Evolutionary conservation across 2,888 invertebrate genomes (phyloP), one percentile per base, ranked within the genome.

Genomic region (Drosophila conformis): DNA sequence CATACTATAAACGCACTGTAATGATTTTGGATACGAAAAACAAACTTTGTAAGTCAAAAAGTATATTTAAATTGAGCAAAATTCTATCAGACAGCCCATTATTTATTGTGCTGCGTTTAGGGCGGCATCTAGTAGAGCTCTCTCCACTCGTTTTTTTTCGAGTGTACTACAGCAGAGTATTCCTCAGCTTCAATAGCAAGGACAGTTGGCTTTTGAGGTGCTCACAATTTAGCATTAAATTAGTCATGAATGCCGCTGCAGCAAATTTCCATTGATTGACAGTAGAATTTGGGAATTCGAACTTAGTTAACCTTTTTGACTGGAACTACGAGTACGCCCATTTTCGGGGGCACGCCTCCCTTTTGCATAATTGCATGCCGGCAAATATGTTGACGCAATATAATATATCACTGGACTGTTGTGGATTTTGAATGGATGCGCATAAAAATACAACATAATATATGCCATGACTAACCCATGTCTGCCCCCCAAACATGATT

Each of bases 221-320:
- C 76, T 68, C 75, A 71, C 85, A 87, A 85, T 87, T 87, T 81
- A 85, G 76, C 83, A 75, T 74, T 74, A 76, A 83, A 80, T 76
- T 78, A 76, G 76, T 76, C 72, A 73, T 80, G 80, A 82, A 76
- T 85, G 82, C 76, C 60, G 67, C 33, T 36, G 69, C 51, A 62
- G 80, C 57, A 60, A 75, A 85, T 85, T 77, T 83, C 80, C 69
- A 69, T 74, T 85, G 82, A 77, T 81, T 85, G 88, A 60, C 76
- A 53, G 52, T 60, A 38, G 61, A 66, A 54, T 54, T 62, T 49
- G 21, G 38, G 33, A 7, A 27, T 11, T 21, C 57, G 21, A 40
- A 58, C 67, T 56, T 33, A n/a, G 8, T 10, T 67, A 71, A 80
- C 68, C 80, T 71, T 65, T 80, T n/a, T 25, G 36, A 11, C 13